phyloP scores from a whole-genome alignment of 2,888 invertebrate species.

The Chrysomela aeneicollis region DNA sequence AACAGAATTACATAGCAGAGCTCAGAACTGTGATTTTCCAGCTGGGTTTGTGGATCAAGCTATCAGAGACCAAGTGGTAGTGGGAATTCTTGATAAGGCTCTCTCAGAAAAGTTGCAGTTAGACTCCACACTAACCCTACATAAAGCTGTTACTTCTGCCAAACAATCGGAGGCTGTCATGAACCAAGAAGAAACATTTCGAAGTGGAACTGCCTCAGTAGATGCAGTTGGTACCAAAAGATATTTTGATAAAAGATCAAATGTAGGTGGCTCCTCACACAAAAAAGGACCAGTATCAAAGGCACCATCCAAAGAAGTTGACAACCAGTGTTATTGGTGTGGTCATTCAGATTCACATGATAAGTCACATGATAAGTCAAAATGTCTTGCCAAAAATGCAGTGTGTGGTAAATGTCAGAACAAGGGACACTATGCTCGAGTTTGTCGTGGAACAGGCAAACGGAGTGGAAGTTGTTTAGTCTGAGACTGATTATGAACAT shows the following conservation, averaged over 20 bases:
- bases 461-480: slow-evolving; percentile 1
- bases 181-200: slow-evolving; percentile 25
- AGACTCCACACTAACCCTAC: slow-evolving; percentile 23
- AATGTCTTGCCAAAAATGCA: slow-evolving; percentile 26
- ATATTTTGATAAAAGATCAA: neutral
- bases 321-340: neutral
- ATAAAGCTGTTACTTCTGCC: slow-evolving; percentile 26
- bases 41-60: slow-evolving; percentile 22
- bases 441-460: slow-evolving; percentile 5
- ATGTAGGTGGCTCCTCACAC: neutral
- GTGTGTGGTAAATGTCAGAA: slow-evolving; percentile 22
- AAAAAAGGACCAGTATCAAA: neutral
- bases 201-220: neutral
- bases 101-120: slow-evolving; percentile 29
- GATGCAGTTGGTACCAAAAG: neutral
- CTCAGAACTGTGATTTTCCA: slow-evolving; percentile 27
- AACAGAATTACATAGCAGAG: slow-evolving; percentile 24
- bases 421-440: slow-evolving; percentile 20
- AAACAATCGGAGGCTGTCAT: slow-evolving; percentile 27
- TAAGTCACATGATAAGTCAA: slow-evolving; percentile 6
- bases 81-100: slow-evolving; percentile 25
- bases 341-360: neutral
- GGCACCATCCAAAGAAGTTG: neutral
- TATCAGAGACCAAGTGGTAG: slow-evolving; percentile 32
- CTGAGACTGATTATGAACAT: neutral